Evolutionary conservation across 1,140 invertebrate species (phyloP), one percentile per base, ranked within the genome.

Genomic region (Diabrotica virgifera): DNA sequence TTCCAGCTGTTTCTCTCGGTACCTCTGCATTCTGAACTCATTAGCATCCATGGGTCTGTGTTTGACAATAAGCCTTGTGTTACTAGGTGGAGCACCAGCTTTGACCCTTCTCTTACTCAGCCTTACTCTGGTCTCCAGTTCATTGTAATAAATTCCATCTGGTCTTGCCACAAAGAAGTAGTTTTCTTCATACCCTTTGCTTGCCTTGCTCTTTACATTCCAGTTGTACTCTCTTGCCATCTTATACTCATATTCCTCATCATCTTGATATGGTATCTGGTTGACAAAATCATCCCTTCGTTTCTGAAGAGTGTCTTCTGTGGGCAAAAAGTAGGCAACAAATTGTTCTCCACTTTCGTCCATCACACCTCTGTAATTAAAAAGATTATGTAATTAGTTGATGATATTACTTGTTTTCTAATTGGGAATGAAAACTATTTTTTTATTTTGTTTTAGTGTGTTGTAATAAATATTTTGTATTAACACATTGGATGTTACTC

Each of bases 311-410:
- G 97, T 98, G 64, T 95, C 92, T 58, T 96, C 92, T 24, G 93
- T 93, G 3, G 97, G 97, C 64, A 99, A 82, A 82, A 99, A 99
- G 80, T 99, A 99, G 0, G 96, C 96, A 6, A 99, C 96, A 83
- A 98, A 99, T 79, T 99, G 96, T 81, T 99, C 96, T 13, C 96
- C 96, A 79, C 93, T 96, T 81, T 98, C 95, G 79, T 99, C 96
- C 89, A 97, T 96, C 68, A 94, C 94, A 93, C 92, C 95, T 81
- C 87, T 94, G 52, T 85, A 62, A 69, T 57, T 57, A 36, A 58
- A 52, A 36, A 59, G 63, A 60, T 13, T 46, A 46, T 8, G 40
- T 46, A 46, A n/a, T 46, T 46, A 46, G n/a, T 46, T 10, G 40
- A 46, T 8, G n/a, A 46, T 10, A 46, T 46, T 10, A 5, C n/a